Evolutionary conservation across 2,113 vertebrate genomes (phyloP), one percentile per base, ranked within the genome.

Genomic region (Perognathus longimembris): DNA sequence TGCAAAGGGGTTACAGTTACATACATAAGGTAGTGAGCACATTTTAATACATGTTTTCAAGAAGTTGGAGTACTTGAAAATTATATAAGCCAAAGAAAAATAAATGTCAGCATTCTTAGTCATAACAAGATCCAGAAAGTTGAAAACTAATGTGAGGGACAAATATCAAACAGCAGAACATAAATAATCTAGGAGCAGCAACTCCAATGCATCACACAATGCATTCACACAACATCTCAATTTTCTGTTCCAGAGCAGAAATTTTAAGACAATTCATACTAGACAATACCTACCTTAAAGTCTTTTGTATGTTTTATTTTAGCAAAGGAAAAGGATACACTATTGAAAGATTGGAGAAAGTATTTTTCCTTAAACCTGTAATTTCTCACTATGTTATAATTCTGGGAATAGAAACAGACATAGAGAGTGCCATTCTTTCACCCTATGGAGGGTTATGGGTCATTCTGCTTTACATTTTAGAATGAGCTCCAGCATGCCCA

Each of bases 251-350:
- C 28, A 78, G 17, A 20, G 34, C 67, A 74, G 42, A 85, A 28
- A 85, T 26, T 57, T 5, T 82, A 69, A 67, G 28, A 74, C 79
- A 85, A 85, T 74, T 89, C 34, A 85, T 45, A 79, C 20, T 59
- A 50, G 9, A 89, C 67, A 93, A 74, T 85, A 28, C 64, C 38
- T 64, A 70, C 32, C 15, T 63, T n/a, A 77, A 78, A 77, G 38
- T 9, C n/a, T 71, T 77, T 89, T 74, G 28, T 74, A 42, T 76
- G 5, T 12, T 73, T 73, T 73, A n/a, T 17, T 73, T 75, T 82
- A 71, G 42, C 50, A 20, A 34, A 34, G 22, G 36, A 21, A 79
- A 76, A 34, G 74, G 34, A 18, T 30, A 74, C 3, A 67, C 11
- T 8, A 63, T 7, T 50, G 61, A 89, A 54, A 84, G 21, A 69